These are phyloP conservation scores for Protophormia terraenovae DNA, from an alignment of 2,888 invertebrate species.

Conservation along the genomic window DNA sequence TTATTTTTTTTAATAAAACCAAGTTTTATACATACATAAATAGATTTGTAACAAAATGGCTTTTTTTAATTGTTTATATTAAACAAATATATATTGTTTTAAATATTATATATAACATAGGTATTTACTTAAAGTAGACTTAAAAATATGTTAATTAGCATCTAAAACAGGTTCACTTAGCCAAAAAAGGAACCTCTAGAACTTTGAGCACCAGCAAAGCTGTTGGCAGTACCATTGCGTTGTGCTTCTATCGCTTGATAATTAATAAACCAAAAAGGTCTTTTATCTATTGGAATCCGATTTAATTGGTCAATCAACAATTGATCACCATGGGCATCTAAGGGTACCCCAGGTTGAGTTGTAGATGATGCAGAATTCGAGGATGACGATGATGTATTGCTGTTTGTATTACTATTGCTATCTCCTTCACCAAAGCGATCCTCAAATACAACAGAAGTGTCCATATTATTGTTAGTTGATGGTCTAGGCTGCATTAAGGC, in stretches of 20 bases:
- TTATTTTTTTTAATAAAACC: too few relatives aligned
- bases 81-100: neutral
- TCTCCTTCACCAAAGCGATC: slow-evolving; percentile 30
- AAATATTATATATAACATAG: neutral
- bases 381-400: neutral
- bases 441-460: slow-evolving; percentile 13
- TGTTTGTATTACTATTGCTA: neutral
- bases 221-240: slow-evolving; percentile 76
- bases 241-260: slow-evolving; percentile 85
- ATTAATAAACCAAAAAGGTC: slow-evolving; percentile 89
- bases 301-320: slow-evolving; percentile 85
- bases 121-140: neutral
- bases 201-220: slow-evolving; percentile 34
- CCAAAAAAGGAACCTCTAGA: slow-evolving; percentile 60
- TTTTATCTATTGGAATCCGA: slow-evolving; percentile 85
- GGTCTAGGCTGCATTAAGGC: slow-evolving; percentile 8
- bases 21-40: too few relatives aligned
- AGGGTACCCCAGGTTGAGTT: slow-evolving; percentile 81
- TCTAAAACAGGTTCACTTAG: neutral
- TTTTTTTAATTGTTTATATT: neutral
- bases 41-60: neutral
- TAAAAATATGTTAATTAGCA: neutral
- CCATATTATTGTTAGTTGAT: neutral
- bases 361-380: slow-evolving; percentile 2
- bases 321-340: slow-evolving; percentile 86